These are phyloP conservation scores for Datnioides undecimradiatus DNA, from an alignment of 2,113 vertebrate genomes.

Conservation along the genomic window DNA sequence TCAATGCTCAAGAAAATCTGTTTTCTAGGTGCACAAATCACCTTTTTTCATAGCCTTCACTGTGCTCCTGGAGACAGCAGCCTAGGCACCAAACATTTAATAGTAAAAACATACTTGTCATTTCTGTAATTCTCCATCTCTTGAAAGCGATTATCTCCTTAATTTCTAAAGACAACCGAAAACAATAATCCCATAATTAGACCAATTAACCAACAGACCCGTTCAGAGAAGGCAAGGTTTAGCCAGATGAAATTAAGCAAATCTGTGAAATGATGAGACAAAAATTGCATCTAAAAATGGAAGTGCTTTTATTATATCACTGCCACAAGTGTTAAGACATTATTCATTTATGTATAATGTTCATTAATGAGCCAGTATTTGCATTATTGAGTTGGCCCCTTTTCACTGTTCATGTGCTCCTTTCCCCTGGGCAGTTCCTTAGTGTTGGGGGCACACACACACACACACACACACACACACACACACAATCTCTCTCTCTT, in stretches of 20 bases:
- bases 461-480: slow-evolving; percentile 29
- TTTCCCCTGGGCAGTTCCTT: slow-evolving; percentile 56
- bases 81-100: not conserved
- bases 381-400: slow-evolving; percentile 74
- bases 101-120: not conserved
- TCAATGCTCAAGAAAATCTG: not conserved
- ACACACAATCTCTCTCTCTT: slow-evolving; percentile 12
- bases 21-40: not conserved
- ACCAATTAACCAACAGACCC: slow-evolving; percentile 17
- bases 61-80: not conserved
- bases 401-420: slow-evolving; percentile 59
- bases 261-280: slow-evolving; percentile 36
- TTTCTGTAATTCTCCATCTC: not conserved
- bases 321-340: slow-evolving; percentile 64
- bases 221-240: slow-evolving; percentile 1
- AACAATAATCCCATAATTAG: slow-evolving; percentile 27
- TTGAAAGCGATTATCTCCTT: not conserved
- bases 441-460: slow-evolving; percentile 28
- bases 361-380: slow-evolving; percentile 75
- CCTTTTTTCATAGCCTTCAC: not conserved
- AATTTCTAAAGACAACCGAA: slow-evolving; percentile 14
- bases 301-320: slow-evolving; percentile 50
- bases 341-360: slow-evolving; percentile 72
- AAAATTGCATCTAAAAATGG: slow-evolving; percentile 56
- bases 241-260: slow-evolving; percentile 31